Evolutionary conservation across 2,113 vertebrate species (phyloP).

Genomic region (Aplodontia rufa): DNA sequence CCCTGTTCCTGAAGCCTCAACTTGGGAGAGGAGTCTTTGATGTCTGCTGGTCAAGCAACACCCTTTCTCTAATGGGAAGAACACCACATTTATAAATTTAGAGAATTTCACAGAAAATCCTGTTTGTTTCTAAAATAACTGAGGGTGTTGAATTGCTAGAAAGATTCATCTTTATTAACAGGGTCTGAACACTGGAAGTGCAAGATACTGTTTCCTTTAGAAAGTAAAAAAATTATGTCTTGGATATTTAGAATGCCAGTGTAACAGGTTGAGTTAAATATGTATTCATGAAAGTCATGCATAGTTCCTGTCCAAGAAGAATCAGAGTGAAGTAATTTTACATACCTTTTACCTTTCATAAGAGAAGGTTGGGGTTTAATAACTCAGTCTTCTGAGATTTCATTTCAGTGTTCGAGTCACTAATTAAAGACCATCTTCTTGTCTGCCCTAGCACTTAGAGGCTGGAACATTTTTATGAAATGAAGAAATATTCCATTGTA

Average conservation of each 20-base stretch:
- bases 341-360: neutral
- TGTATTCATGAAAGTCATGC: neutral
- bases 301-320: neutral
- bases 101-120: slow-evolving; percentile 67
- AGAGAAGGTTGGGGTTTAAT: neutral
- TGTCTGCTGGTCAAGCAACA: neutral
- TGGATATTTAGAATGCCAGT: slow-evolving; percentile 69
- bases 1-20: neutral
- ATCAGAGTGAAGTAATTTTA: neutral
- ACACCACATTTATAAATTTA: slow-evolving; percentile 65
- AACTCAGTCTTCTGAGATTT: neutral
- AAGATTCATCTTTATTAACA: slow-evolving; percentile 80
- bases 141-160: slow-evolving; percentile 66
- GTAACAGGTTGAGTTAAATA: slow-evolving; percentile 20
- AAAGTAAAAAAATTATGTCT: slow-evolving; percentile 70
- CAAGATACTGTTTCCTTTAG: slow-evolving; percentile 57
- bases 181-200: slow-evolving; percentile 71
- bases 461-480: neutral
- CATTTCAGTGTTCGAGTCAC: neutral
- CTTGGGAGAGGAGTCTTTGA: neutral
- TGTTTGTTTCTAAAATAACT: slow-evolving; percentile 76
- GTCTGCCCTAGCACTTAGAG: neutral
- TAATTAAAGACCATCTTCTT: neutral
- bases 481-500: neutral
- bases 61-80: slow-evolving; percentile 58